Base-by-base conservation (phyloP, 2,113 vertebrate genomes). In the Oostethus manadensis region DNA sequence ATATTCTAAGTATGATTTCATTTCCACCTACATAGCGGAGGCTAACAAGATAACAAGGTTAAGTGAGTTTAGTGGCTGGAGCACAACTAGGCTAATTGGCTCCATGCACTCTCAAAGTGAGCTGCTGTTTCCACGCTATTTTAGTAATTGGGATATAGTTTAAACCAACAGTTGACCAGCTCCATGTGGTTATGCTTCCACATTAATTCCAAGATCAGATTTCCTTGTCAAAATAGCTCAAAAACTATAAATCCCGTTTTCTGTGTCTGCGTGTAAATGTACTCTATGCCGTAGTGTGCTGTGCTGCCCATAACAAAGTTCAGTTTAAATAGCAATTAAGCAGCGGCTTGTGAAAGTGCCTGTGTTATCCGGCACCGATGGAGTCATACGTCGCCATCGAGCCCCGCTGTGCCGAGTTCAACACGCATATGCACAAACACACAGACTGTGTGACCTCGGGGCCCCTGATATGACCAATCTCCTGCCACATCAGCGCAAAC, bases 191-290 rank as follows among this genome's bases (percentile, higher is more conserved):
- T 86, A 80, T 85, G 82, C 84, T 75, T 83, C 72, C 83, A 84
- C 80, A 85, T 88, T 86, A 87, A 85, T 71, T 79, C 78, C 87
- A 85, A 85, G 86, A 88, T 88, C 85, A 80, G 85, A 84, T 84
- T 88, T 85, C 77, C 83, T 82, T 72, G 76, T n/a, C n/a, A n/a
- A n/a, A n/a, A n/a, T 66, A 72, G 71, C 58, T 74, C 57, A 62
- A 64, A n/a, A 60, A 74, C 63, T 69, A 54, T 62, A 70, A 70
- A 80, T 70, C 68, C 78, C 1, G 38, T 42, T 42, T 76, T 82
- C 29, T 59, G 76, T 65, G 61, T 76, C 58, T 58, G 44, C 68
- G 51, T 64, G 67, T 66, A 53, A 21, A 63, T 48, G 56, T 35
- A 50, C 1, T 26, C 48, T 48, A 4, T 50, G 54, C 59, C 42